Evolutionary conservation across 2,797 vertebrate species (phyloP).

Genomic region (Amblyraja radiata): DNA sequence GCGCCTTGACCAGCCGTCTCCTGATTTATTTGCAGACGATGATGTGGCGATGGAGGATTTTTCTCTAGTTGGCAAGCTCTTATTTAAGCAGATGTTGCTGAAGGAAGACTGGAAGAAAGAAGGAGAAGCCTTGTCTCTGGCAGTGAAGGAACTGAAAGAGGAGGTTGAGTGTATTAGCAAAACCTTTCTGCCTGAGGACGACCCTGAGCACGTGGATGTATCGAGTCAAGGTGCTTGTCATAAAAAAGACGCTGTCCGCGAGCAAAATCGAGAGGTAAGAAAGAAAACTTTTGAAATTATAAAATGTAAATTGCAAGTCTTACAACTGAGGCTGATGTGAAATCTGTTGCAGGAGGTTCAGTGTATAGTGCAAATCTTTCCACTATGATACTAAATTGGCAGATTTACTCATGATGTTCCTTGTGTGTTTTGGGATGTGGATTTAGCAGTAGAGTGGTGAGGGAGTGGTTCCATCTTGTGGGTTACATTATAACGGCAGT

Average conservation of each 20-base stretch:
- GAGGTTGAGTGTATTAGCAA: slow-evolving; percentile 30
- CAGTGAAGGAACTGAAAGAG: slow-evolving; percentile 27
- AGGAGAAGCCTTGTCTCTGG: slow-evolving; percentile 33
- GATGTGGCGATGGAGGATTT: neutral
- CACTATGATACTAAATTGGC: neutral
- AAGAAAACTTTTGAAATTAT: neutral
- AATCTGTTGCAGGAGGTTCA: neutral
- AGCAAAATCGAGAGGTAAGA: neutral
- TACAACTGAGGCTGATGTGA: neutral
- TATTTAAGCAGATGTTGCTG: neutral
- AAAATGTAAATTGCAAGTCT: neutral
- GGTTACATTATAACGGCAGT: too few relatives aligned
- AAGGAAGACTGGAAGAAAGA: slow-evolving; percentile 28
- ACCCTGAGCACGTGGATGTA: neutral
- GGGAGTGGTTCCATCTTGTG: too few relatives aligned
- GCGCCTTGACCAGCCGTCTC: neutral
- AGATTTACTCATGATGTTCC: neutral
- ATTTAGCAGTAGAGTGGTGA: neutral
- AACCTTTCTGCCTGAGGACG: slow-evolving; percentile 23
- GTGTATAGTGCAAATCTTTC: neutral
- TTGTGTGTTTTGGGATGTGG: neutral
- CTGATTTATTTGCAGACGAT: neutral
- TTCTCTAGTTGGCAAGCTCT: neutral
- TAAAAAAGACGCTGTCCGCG: neutral
- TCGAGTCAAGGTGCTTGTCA: neutral